Percentiles rank a stretch among this genome's conserved stretches.
These are phyloP conservation scores for Paramormyrops kingsleyae DNA, from an alignment of 2,113 vertebrate species.

Conservation along the genomic window DNA sequence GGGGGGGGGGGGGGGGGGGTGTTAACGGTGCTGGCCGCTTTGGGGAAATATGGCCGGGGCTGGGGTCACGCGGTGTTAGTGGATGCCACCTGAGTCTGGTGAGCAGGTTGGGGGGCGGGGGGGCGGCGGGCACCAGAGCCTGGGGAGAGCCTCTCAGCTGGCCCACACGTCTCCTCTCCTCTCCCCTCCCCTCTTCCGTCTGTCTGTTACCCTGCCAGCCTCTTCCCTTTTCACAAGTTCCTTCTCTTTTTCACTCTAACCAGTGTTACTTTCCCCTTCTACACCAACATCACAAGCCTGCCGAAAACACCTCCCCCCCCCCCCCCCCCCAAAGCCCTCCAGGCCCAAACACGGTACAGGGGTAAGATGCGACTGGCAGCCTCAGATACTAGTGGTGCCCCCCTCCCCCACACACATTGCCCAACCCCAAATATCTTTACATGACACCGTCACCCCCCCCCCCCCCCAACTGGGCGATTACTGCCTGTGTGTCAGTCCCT, in stretches of 20 bases:
- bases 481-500: neutral
- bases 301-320: neutral
- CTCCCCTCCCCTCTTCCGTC: neutral
- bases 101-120: neutral
- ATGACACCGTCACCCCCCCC: no score
- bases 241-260: constrained; percentile 43
- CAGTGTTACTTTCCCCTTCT: constrained; percentile 15
- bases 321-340: neutral
- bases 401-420: neutral
- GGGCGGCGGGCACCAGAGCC: neutral
- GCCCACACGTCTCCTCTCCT: neutral
- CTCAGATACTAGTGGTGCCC: no score
- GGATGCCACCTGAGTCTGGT: neutral
- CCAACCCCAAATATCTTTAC: neutral
- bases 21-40: neutral
- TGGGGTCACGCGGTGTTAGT: neutral
- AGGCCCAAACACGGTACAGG: no score
- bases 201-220: constrained; percentile 8
- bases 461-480: neutral
- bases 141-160: neutral
- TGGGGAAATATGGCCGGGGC: neutral
- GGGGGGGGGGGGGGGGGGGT: neutral
- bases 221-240: constrained; percentile 49
- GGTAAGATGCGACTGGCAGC: neutral
- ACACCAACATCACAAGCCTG: neutral